These are phyloP conservation scores for Sarcophaga peregrina DNA, from an alignment of 1,140 invertebrate species.

Conservation along the genomic window DNA sequence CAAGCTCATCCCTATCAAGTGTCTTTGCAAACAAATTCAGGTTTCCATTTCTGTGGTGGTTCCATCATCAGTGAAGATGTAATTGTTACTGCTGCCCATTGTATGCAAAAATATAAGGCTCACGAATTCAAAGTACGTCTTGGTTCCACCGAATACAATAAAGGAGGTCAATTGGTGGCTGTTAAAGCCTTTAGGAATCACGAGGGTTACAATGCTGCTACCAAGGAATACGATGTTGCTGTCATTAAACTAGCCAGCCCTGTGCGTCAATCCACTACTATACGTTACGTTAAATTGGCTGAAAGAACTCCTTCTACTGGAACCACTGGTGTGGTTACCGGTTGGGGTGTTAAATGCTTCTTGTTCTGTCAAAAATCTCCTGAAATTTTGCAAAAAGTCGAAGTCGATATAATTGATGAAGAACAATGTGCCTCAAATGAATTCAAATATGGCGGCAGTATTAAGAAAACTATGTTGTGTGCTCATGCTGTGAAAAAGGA, in stretches of 20 bases:
- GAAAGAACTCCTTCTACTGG: conserved; percentile 48
- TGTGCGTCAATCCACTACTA: conserved; percentile 47
- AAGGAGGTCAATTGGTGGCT: conserved; percentile 52
- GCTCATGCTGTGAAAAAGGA: conserved; percentile 68
- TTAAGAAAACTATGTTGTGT: conserved; percentile 70
- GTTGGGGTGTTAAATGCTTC: conserved; percentile 59
- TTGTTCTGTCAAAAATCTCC: conserved; percentile 50
- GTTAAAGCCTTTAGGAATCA: conserved; percentile 53
- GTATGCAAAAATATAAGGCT: conserved; percentile 57
- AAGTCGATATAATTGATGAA: conserved; percentile 45
- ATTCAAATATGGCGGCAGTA: conserved; percentile 52
- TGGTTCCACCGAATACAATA: conserved; percentile 51
- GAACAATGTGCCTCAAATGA: conserved; percentile 43
- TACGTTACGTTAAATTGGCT: conserved; percentile 50
- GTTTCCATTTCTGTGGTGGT: conserved; percentile 70
- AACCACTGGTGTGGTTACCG: conserved; percentile 53
- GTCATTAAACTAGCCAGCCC: conserved; percentile 65
- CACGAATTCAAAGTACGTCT: conserved; percentile 53
- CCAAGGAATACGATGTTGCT: conserved; percentile 68
- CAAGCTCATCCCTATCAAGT: conserved; percentile 51
- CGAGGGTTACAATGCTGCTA: conserved; percentile 52
- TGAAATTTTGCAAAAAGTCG: conserved; percentile 45
- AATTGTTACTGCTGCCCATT: conserved; percentile 74
- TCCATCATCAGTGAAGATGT: conserved; percentile 66
- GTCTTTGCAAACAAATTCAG: conserved; percentile 50